phyloP scores from a whole-genome alignment of 2,888 invertebrate genomes.

The Mycogona germanica region DNA sequence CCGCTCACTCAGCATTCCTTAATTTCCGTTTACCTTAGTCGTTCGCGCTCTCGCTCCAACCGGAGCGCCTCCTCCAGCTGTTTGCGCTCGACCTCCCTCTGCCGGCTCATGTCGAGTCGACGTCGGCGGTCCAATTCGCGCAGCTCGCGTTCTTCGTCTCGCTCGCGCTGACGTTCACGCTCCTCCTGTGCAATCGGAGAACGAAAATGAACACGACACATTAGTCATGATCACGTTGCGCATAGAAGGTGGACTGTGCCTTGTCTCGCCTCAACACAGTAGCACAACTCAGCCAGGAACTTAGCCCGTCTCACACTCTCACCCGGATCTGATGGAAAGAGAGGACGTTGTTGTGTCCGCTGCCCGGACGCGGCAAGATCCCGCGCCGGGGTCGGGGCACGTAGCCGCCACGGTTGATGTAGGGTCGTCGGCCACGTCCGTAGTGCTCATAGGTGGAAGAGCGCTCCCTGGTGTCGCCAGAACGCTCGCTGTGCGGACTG shows the following conservation, averaged over 20 bases:
- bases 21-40: constrained; percentile 13
- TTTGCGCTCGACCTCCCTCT: constrained; percentile 64
- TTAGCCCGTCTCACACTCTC: too few relatives aligned
- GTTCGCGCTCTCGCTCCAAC: constrained; percentile 20
- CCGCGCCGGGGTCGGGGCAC: too few relatives aligned
- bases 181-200: constrained; percentile 14
- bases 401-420: too few relatives aligned
- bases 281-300: too few relatives aligned
- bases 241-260: too few relatives aligned
- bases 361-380: too few relatives aligned
- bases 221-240: too few relatives aligned
- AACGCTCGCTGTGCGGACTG: too few relatives aligned
- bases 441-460: constrained; percentile 21
- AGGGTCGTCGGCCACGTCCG: constrained; percentile 11
- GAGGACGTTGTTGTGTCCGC: too few relatives aligned
- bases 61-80: constrained; percentile 59
- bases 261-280: too few relatives aligned
- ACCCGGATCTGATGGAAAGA: too few relatives aligned
- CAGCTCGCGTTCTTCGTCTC: constrained; percentile 50
- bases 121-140: constrained; percentile 70
- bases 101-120: constrained; percentile 60
- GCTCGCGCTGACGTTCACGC: constrained; percentile 46
- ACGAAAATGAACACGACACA: not conserved
- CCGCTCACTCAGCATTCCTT: too few relatives aligned
- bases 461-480: constrained; percentile 5